These are phyloP conservation scores for Corvus moneduloides DNA, from an alignment of 2,113 vertebrate species.

Conservation along the genomic window DNA sequence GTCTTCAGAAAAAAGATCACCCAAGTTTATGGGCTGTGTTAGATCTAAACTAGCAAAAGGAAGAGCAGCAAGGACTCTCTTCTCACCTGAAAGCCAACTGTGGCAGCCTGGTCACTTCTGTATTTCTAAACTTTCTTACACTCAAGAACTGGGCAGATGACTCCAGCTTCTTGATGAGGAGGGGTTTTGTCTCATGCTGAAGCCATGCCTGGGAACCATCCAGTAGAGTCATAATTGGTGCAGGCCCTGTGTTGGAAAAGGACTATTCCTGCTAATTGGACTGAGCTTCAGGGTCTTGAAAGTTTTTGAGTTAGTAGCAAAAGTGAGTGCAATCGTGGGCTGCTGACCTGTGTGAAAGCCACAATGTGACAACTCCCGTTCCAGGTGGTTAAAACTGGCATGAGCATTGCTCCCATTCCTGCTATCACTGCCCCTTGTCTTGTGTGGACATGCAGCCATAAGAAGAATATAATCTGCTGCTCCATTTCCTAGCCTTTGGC, in stretches of 20 bases:
- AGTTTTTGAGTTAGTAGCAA: background rate
- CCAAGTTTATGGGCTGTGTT: background rate
- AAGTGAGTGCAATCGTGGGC: background rate
- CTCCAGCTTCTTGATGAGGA: background rate
- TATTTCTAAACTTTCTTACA: background rate
- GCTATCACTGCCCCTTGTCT: background rate
- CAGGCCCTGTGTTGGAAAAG: background rate
- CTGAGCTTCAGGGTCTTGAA: background rate
- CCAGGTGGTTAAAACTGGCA: background rate
- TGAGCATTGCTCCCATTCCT: rapidly evolving
- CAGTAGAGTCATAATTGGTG: background rate
- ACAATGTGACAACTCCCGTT: background rate
- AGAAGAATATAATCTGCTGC: background rate
- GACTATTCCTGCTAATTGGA: background rate
- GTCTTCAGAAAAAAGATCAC: background rate
- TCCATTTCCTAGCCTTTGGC: background rate
- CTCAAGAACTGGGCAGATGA: background rate
- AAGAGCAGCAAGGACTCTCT: background rate
- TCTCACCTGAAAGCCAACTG: background rate
- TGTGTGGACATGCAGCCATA: background rate
- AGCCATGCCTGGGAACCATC: background rate
- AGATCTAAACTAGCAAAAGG: background rate
- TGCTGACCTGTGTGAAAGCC: background rate
- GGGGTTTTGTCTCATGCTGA: background rate
- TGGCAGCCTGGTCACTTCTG: background rate